Conservation (phyloP, 2,797 vertebrate genomes). For the Lagodon rhomboides region DNA sequence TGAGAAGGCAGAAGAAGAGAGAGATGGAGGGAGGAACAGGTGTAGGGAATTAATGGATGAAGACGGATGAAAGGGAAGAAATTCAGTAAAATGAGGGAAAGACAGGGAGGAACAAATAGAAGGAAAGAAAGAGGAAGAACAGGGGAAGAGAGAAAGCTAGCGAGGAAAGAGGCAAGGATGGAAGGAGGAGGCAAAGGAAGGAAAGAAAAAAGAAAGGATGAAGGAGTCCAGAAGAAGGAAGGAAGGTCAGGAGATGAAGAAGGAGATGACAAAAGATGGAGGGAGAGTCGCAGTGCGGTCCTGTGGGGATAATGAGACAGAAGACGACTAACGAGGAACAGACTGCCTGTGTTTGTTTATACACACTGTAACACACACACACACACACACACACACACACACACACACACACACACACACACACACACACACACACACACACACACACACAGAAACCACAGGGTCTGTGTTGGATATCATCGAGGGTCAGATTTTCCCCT, state of each 20-base stretch:
- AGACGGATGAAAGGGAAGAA: no score
- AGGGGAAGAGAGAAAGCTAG: no score
- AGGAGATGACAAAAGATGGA: neutral
- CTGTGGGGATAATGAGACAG: conserved; percentile 28
- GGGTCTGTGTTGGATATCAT: conserved; percentile 19
- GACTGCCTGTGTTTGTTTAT: conserved; percentile 23
- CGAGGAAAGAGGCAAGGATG: neutral
- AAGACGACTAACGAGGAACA: conserved; percentile 31
- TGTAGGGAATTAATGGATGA: no score
- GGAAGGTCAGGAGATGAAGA: neutral
- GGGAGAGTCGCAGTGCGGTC: neutral
- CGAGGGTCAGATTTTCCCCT: conserved; percentile 43
- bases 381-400: neutral
- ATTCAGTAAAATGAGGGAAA: no score
- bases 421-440: conserved; percentile 4
- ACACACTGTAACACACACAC: neutral
- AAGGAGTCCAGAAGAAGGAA: neutral
- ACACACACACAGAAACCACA: conserved; percentile 30
- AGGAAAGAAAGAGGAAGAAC: neutral
- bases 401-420: neutral
- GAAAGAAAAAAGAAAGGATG: neutral
- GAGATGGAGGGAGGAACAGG: no score
- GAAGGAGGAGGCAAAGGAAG: no score
- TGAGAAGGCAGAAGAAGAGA: neutral
- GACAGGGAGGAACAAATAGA: no score